Evolutionary conservation across 2,888 invertebrate species (phyloP).

Genomic region (Elmis aenea): DNA sequence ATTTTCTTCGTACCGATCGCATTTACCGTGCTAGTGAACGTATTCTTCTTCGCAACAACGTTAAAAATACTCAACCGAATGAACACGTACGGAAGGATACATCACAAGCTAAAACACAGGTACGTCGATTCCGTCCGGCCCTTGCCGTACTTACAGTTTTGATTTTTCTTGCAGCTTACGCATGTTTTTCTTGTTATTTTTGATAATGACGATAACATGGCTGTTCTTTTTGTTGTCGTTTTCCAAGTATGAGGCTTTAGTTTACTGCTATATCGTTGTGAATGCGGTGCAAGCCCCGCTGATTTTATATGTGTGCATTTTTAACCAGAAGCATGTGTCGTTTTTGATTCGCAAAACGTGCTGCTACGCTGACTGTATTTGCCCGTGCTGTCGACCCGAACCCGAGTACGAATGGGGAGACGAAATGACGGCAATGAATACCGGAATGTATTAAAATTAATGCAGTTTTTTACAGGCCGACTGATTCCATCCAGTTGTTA

Average conservation of each 20-base stretch:
- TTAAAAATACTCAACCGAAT: slow-evolving; percentile 73
- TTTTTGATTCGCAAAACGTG: slow-evolving; percentile 75
- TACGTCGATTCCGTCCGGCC: slow-evolving; percentile 41
- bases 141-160: background rate
- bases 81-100: slow-evolving; percentile 79
- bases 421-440: slow-evolving; percentile 84
- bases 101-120: slow-evolving; percentile 82
- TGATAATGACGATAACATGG: slow-evolving; percentile 73
- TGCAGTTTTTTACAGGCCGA: background rate
- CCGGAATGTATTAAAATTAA: slow-evolving; percentile 48
- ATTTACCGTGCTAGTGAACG: slow-evolving; percentile 70
- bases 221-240: slow-evolving; percentile 72
- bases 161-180: slow-evolving; percentile 61
- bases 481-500: slow-evolving; percentile 1
- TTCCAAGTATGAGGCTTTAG: slow-evolving; percentile 65
- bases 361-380: slow-evolving; percentile 58
- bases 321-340: slow-evolving; percentile 73
- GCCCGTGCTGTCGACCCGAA: slow-evolving; percentile 54
- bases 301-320: slow-evolving; percentile 71
- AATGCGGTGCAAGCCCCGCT: slow-evolving; percentile 73
- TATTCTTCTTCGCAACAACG: slow-evolving; percentile 77
- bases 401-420: slow-evolving; percentile 82
- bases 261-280: slow-evolving; percentile 70
- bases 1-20: slow-evolving; percentile 80
- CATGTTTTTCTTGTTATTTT: slow-evolving; percentile 69